Conservation (phyloP, 2,888 invertebrate species). For the Cephus pulcher region DNA sequence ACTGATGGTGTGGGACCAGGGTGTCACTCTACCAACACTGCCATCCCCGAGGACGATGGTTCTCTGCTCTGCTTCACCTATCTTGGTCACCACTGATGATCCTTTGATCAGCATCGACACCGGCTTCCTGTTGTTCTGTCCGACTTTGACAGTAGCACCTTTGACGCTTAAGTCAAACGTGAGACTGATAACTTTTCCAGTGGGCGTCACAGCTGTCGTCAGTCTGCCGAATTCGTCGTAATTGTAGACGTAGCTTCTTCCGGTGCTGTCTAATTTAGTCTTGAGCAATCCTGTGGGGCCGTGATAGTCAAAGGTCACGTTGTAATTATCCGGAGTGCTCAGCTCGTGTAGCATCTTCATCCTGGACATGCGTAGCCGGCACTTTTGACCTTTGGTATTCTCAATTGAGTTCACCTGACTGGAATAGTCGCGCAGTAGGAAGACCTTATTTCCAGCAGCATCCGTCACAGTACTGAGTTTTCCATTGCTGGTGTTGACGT, state of each 20-base stretch:
- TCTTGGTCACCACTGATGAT: slow-evolving; percentile 83
- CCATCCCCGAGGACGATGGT: slow-evolving; percentile 86
- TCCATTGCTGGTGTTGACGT: slow-evolving; percentile 96
- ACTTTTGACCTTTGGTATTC: slow-evolving; percentile 93
- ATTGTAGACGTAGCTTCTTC: slow-evolving; percentile 91
- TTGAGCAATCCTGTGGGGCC: slow-evolving; percentile 89
- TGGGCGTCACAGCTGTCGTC: slow-evolving; percentile 92
- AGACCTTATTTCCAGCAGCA: slow-evolving; percentile 90
- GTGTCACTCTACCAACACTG: slow-evolving; percentile 82
- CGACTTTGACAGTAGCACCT: slow-evolving; percentile 88
- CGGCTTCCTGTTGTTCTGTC: slow-evolving; percentile 85
- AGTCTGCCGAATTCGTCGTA: slow-evolving; percentile 95
- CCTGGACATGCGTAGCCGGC: slow-evolving; percentile 89
- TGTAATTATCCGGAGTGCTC: slow-evolving; percentile 92
- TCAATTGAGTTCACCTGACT: slow-evolving; percentile 94
- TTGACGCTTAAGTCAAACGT: slow-evolving; percentile 91
- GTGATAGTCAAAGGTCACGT: slow-evolving; percentile 93
- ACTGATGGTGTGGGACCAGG: slow-evolving; percentile 89
- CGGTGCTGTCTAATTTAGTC: slow-evolving; percentile 89
- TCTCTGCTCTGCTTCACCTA: slow-evolving; percentile 85
- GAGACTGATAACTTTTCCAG: slow-evolving; percentile 91
- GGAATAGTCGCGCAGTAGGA: slow-evolving; percentile 84
- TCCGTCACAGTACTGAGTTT: slow-evolving; percentile 94
- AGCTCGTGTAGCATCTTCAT: slow-evolving; percentile 92
- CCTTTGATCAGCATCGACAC: slow-evolving; percentile 89